phyloP scores from a whole-genome alignment of 2,113 vertebrate genomes.

The Chauna torquata region DNA sequence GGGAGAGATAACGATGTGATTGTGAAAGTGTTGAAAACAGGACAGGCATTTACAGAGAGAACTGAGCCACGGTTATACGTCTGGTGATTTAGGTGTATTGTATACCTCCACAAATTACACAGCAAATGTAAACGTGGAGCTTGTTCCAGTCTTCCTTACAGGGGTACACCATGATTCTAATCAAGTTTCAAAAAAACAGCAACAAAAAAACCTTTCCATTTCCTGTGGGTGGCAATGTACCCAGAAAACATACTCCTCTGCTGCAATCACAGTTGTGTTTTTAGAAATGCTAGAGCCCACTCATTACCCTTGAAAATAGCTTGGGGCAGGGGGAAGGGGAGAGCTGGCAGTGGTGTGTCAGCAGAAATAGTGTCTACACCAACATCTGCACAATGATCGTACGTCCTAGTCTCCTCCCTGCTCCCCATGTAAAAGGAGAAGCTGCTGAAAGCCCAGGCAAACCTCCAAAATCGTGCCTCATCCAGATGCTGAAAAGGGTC shows the following conservation, averaged over 20 bases:
- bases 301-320: constrained; percentile 26
- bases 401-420: not conserved
- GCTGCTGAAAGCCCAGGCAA: not conserved
- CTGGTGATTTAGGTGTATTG: not conserved
- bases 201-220: not conserved
- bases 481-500: not conserved
- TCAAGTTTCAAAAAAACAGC: not conserved
- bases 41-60: not conserved
- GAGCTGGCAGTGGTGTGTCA: not conserved
- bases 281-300: not conserved
- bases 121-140: not conserved
- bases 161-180: not conserved
- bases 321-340: not conserved
- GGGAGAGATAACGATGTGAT: not conserved
- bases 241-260: constrained; percentile 27
- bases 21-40: not conserved
- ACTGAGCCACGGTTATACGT: not conserved
- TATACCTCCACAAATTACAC: not conserved
- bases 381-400: not conserved
- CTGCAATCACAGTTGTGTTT: not conserved
- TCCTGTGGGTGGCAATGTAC: not conserved
- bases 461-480: not conserved
- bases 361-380: not conserved
- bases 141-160: not conserved
- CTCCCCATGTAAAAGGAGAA: not conserved